Evolutionary conservation across 1,140 invertebrate genomes (phyloP), one percentile per base, ranked within the genome.

Genomic region (Drosophila eugracilis): DNA sequence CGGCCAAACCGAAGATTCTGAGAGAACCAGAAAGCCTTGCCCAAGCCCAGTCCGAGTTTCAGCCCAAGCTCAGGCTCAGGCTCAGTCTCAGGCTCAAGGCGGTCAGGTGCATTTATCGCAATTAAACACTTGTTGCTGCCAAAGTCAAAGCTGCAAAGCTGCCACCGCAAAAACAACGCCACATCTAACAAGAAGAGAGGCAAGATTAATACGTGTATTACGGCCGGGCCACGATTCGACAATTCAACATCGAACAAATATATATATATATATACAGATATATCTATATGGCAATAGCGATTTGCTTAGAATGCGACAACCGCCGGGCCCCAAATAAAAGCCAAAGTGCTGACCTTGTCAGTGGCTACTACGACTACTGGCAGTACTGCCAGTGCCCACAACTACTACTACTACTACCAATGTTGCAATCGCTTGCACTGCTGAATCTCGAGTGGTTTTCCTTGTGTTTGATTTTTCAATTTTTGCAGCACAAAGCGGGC

Each of bases 21-120:
- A 41, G 62, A 41, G 60, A 44, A 53, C 47, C 65, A 53, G 62
- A 69, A 69, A 53, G 37, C 60, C 80, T 86, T 86, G 81, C 55
- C 55, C 52, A 69, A 67, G 24, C 30, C 47, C 60, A 36, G 30
- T n/a, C 65, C 60, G 36, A 53, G 45, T 7, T 28, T 26, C 44
- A 19, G 36, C 21, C 28, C 36, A 14, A 7, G 12, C 30, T 12
- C 30, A 32, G 9, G 36, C 36, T 14, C 69, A 37, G 41, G 77
- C 76, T 70, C 69, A 37, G 41, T 76, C 76, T 70, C 70, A 83
- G 79, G 66, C 72, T 73, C 67, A 88, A 88, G 83, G 83, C 74
- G 65, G 74, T 78, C 83, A 67, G 78, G 78, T 88, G 83, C 84
- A 88, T 88, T 88, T 88, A 88, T 88, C 88, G 83, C 83, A 88